Percentiles rank a stretch among this genome's conserved stretches.
Conservation (phyloP, 2,797 vertebrate species). For the Scolopax rusticola region DNA sequence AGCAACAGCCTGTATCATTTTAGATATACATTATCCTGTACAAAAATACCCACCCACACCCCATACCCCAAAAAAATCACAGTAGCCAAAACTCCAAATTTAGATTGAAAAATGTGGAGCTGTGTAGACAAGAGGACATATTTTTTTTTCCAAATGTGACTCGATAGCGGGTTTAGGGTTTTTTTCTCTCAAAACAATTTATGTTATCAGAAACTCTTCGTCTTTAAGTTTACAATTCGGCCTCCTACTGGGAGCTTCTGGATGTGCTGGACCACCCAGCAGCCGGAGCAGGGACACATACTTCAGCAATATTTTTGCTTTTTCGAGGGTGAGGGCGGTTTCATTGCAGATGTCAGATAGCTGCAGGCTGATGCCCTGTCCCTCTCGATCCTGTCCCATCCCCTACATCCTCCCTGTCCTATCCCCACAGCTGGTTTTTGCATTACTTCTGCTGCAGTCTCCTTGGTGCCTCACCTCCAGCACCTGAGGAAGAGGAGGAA, state of each 20-base stretch:
- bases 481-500: not conserved
- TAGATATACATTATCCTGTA: constrained; percentile 41
- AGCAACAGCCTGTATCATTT: constrained; percentile 18
- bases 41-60: constrained; percentile 54
- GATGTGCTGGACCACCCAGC: not conserved
- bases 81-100: constrained; percentile 39
- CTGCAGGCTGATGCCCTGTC: not conserved
- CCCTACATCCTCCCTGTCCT: not conserved
- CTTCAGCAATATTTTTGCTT: not conserved
- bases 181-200: not conserved
- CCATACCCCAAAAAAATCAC: constrained; percentile 26
- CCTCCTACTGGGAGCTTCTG: not conserved
- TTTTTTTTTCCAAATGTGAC: not conserved
- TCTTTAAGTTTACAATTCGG: not conserved
- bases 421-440: not conserved
- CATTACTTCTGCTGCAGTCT: not conserved
- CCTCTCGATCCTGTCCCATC: not conserved
- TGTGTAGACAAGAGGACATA: not conserved
- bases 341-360: not conserved
- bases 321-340: not conserved
- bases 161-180: not conserved
- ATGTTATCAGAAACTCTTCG: not conserved
- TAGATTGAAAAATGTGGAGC: constrained; percentile 18
- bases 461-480: not conserved
- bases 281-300: not conserved